Evolutionary conservation across 2,797 vertebrate genomes (phyloP), one percentile per base, ranked within the genome.

Genomic region (Loriculus beryllinus): DNA sequence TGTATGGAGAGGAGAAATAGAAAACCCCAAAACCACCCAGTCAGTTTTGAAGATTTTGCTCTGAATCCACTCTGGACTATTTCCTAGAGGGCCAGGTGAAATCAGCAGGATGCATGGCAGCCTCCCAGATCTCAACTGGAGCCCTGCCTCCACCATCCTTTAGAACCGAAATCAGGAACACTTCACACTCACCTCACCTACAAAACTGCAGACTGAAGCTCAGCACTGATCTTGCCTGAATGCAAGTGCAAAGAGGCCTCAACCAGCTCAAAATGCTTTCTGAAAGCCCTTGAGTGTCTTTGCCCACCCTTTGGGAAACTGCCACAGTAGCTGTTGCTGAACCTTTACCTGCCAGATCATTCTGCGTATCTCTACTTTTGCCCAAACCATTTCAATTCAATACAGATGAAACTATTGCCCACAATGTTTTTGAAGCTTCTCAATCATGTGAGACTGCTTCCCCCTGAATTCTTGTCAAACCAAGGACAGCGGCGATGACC

Each of bases 381-480:
- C 49, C 51, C 76, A 78, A 90, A 52, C 2, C 9, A 12, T 90
- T 83, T 86, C 77, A 88, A 88, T 80, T 83, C 81, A 76, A 71
- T 25, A 59, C 57, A 88, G 65, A 87, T 33, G 35, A 89, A 89
- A 54, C 71, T 86, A 52, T 35, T 48, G 79, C 33, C 59, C 79
- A 16, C 10, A 33, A 85, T 8, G 67, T 40, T 91, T 95, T 54
- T 85, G 76, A 96, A 96, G 82, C 45, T 71, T 80, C 71, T 88
- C 87, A 65, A 56, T 63, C 87, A 89, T 76, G 65, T 78, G 88
- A 90, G 79, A 47, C 42, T 92, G 69, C 69, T 88, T 94, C 63
- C 40, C 45, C 47, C 75, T 51, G 63, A 79, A 79, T 62, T 91
- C 72, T n/a, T 25, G 5, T 93, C 90, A 95, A 92, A 83, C 42